These are phyloP conservation scores for Hyposoter dolosus DNA, from an alignment of 2,888 invertebrate genomes.

Conservation along the genomic window DNA sequence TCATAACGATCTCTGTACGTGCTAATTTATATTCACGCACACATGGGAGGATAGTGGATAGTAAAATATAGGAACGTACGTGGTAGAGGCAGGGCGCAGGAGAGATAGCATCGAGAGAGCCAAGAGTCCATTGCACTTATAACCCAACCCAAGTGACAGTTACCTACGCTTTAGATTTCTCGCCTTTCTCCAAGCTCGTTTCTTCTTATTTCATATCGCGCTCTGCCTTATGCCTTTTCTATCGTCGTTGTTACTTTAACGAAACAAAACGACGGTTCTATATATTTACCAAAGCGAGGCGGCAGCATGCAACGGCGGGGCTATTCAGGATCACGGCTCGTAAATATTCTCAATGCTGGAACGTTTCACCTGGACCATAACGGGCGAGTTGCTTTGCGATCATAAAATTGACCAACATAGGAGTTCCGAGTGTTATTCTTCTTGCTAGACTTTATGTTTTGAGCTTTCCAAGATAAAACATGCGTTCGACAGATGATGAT, in stretches of 20 bases:
- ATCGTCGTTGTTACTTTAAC: not conserved
- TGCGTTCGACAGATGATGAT: not conserved
- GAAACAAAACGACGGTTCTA: constrained; percentile 28
- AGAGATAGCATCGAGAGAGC: constrained; percentile 61
- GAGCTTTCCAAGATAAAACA: not conserved
- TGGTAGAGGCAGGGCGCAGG: constrained; percentile 37
- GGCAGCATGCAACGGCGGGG: not conserved
- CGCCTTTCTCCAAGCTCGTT: constrained; percentile 72
- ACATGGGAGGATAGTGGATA: not conserved
- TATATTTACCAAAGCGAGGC: constrained; percentile 30
- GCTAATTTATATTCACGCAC: constrained; percentile 5
- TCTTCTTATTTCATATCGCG: constrained; percentile 32
- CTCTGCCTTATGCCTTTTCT: constrained; percentile 8
- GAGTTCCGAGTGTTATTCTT: constrained; percentile 5
- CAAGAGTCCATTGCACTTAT: constrained; percentile 67
- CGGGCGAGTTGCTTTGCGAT: constrained; percentile 29
- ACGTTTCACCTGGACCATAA: constrained; percentile 48
- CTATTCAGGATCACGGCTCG: constrained; percentile 34
- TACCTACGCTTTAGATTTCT: constrained; percentile 73
- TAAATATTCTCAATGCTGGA: constrained; percentile 48
- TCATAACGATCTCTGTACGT: not conserved
- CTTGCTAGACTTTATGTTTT: not conserved
- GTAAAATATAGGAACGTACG: constrained; percentile 17
- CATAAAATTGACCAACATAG: constrained; percentile 36
- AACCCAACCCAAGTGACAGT: constrained; percentile 71